Percentiles rank a stretch among this genome's conserved stretches.
Evolutionary conservation across 2,113 vertebrate genomes (phyloP).

Genomic region (Bubo scandiacus): DNA sequence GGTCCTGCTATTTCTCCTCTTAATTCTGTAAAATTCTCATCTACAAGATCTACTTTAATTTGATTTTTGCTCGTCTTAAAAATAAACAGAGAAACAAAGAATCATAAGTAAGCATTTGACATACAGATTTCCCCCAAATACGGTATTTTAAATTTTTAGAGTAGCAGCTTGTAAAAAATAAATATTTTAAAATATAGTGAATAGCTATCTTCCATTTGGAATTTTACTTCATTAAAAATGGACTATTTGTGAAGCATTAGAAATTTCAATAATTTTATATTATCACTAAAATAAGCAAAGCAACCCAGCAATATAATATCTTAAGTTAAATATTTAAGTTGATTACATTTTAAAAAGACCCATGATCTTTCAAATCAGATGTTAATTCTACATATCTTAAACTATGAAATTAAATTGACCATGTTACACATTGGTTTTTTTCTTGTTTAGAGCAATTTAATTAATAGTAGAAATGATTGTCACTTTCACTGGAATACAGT

Average conservation of each 20-base stretch:
- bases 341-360: not conserved
- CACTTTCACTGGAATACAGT: not conserved
- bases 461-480: not conserved
- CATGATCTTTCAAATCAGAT: not conserved
- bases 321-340: not conserved
- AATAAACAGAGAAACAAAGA: constrained; percentile 76
- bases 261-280: not conserved
- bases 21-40: constrained; percentile 99
- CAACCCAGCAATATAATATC: not conserved
- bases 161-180: not conserved
- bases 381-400: not conserved
- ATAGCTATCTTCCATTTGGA: not conserved
- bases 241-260: not conserved
- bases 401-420: not conserved
- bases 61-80: constrained; percentile 99
- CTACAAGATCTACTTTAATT: constrained; percentile 99
- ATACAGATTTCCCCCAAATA: not conserved
- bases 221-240: not conserved
- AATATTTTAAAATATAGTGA: not conserved
- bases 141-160: not conserved
- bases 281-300: not conserved
- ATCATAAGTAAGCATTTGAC: constrained; percentile 39
- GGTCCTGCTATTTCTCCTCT: constrained; percentile 98
- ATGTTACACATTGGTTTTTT: not conserved
- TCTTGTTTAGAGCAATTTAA: not conserved